Percentiles rank a stretch among this genome's conserved stretches.
phyloP scores from a whole-genome alignment of 2,113 vertebrate species.

The Agapornis roseicollis region DNA sequence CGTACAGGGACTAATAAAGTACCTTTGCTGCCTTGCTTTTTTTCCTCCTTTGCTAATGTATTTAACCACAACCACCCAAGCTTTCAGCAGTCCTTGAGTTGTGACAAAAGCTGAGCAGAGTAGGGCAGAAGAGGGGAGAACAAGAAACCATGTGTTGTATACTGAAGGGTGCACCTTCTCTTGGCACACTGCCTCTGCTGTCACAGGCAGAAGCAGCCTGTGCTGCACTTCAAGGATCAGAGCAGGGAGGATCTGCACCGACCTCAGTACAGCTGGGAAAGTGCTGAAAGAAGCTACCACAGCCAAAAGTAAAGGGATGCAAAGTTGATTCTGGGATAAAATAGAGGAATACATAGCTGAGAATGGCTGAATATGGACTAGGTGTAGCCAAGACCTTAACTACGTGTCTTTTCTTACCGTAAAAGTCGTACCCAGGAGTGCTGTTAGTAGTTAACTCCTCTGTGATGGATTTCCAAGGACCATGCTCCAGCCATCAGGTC shows the following conservation, averaged over 20 bases:
- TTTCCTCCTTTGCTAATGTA: neutral
- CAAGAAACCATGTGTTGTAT: neutral
- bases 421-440: neutral
- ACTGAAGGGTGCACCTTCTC: neutral
- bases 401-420: neutral
- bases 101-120: neutral
- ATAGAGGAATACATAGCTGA: neutral
- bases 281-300: neutral
- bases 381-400: neutral
- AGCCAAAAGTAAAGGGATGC: neutral
- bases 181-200: neutral
- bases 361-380: neutral
- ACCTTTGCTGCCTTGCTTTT: fast-evolving
- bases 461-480: neutral
- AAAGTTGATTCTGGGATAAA: neutral
- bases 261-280: neutral
- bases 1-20: neutral
- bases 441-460: neutral
- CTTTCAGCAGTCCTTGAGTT: neutral
- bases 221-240: neutral
- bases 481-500: fast-evolving
- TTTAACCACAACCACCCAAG: fast-evolving
- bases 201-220: neutral
- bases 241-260: neutral
- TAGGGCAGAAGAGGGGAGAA: neutral